Percentiles rank a stretch among this genome's conserved stretches.
Evolutionary conservation across 2,888 invertebrate genomes (phyloP).

Genomic region (Eudasyphora cyanicolor): DNA sequence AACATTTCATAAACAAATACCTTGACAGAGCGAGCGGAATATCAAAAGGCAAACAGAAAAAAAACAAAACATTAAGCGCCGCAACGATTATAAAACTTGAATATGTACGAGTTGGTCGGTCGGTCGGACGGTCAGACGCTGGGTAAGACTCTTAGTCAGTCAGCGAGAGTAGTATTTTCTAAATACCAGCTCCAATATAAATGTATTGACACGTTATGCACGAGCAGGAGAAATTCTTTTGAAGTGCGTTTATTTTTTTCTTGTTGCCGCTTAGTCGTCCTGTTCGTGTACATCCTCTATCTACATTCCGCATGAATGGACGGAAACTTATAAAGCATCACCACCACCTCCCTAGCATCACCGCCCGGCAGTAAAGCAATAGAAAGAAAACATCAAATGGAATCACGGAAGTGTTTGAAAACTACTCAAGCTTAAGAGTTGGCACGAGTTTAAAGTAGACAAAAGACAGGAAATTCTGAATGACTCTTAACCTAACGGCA

Average conservation of each 20-base stretch:
- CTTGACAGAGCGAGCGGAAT: no score
- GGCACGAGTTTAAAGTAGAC: slow-evolving; percentile 1
- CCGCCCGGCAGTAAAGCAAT: background rate
- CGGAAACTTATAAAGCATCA: background rate
- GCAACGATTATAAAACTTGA: background rate
- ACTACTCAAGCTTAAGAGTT: background rate
- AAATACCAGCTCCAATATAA: background rate
- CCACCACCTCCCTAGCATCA: background rate
- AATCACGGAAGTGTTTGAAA: slow-evolving; percentile 15
- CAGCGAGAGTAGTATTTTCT: no score
- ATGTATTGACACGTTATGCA: slow-evolving; percentile 20
- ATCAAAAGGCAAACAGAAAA: background rate
- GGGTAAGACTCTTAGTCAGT: no score
- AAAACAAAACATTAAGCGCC: no score
- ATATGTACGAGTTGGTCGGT: no score
- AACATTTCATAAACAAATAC: no score
- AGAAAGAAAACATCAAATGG: background rate
- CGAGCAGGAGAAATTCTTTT: slow-evolving; percentile 3
- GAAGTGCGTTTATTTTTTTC: background rate
- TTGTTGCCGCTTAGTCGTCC: background rate
- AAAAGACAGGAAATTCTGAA: background rate
- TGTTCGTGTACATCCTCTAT: background rate
- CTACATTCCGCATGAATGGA: slow-evolving; percentile 19
- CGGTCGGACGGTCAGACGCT: no score
- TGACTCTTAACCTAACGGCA: slow-evolving; percentile 10